Percentiles rank a stretch among this genome's conserved stretches.
Conservation (phyloP, 2,888 invertebrate species). For the Aspidapion aeneum region DNA sequence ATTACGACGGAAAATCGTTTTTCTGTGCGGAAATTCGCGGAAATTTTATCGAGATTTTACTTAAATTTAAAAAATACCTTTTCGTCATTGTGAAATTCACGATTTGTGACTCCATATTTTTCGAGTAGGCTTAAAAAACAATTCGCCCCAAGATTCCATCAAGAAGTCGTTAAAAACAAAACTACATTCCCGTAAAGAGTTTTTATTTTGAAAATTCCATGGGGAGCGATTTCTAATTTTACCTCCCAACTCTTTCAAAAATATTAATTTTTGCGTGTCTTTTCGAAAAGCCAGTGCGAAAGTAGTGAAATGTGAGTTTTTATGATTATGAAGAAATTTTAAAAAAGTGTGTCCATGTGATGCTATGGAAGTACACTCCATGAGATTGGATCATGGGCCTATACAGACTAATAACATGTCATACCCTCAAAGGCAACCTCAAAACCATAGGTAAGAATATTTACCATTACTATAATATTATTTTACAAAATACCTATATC, state of each 20-base stretch:
- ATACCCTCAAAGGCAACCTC: slow-evolving; percentile 48
- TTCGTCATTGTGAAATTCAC: background rate
- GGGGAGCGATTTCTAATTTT: too few species aligned
- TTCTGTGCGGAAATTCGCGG: background rate
- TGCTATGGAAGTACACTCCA: slow-evolving; percentile 49
- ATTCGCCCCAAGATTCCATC: too few species aligned
- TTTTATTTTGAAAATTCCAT: too few species aligned
- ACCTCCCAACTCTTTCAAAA: too few species aligned
- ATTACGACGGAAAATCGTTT: background rate
- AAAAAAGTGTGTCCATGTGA: slow-evolving; percentile 9
- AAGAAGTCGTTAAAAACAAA: too few species aligned
- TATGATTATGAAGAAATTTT: slow-evolving; percentile 10
- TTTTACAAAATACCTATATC: background rate
- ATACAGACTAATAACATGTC: slow-evolving; percentile 49
- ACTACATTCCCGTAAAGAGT: too few species aligned
- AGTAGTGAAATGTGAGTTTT: slow-evolving; percentile 25
- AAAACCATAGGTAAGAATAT: slow-evolving; percentile 43
- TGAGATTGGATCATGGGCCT: slow-evolving; percentile 50
- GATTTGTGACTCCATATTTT: background rate
- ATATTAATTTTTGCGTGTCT: too few species aligned
- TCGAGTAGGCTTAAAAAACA: background rate
- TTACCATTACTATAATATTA: too few species aligned
- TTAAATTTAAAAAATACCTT: background rate
- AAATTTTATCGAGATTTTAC: background rate
- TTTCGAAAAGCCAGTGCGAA: too few species aligned